A percentile compares a stretch with the other conserved stretches of the same genome.
phyloP scores from a whole-genome alignment of 2,888 invertebrate species.

The Macrostomum cliftonense region DNA sequence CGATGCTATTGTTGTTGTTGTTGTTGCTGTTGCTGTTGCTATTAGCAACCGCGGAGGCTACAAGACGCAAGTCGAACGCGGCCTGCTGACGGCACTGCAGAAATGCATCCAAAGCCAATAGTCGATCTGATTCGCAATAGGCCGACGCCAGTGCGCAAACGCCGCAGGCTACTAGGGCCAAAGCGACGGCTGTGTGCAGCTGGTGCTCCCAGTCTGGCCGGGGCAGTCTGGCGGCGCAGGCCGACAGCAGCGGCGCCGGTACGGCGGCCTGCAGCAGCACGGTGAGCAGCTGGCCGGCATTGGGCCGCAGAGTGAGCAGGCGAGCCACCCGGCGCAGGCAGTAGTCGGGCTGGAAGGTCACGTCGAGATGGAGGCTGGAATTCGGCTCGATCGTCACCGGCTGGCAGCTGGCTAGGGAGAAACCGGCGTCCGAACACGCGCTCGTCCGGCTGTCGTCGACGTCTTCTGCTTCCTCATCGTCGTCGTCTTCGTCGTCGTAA shows the following conservation, averaged over 20 bases:
- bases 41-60: no score
- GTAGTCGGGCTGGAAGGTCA: conserved; percentile 12
- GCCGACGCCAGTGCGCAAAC: no score
- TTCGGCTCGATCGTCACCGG: conserved; percentile 54
- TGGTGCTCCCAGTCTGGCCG: no score
- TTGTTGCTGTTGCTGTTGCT: no score
- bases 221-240: neutral
- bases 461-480: neutral
- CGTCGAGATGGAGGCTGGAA: conserved; percentile 43
- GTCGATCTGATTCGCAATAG: no score
- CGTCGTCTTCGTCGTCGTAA: neutral
- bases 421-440: conserved; percentile 41
- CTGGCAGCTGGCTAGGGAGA: conserved; percentile 54
- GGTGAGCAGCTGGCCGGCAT: neutral
- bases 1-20: no score
- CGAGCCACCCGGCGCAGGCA: conserved; percentile 2
- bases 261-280: neutral
- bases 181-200: no score
- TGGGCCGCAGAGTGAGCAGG: neutral
- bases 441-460: neutral
- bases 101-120: no score
- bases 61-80: no score
- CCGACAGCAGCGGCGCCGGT: conserved; percentile 1
- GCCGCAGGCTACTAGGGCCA: no score
- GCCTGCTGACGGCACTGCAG: no score